Percentiles rank a stretch among this genome's conserved stretches.
phyloP scores from a whole-genome alignment of 2,888 invertebrate genomes.

The Acanthosepion esculentum region DNA sequence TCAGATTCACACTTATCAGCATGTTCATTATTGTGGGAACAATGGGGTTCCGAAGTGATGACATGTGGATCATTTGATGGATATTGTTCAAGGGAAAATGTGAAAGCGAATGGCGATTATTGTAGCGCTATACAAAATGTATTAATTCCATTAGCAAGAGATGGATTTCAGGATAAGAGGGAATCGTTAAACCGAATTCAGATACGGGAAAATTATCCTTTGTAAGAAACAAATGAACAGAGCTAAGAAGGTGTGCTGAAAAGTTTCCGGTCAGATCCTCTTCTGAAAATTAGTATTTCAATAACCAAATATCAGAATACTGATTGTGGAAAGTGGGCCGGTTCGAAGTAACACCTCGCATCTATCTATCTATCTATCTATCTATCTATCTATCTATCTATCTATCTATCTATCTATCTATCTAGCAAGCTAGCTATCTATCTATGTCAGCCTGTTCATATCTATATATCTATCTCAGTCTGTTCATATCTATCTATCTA shows the following conservation, averaged over 20 bases:
- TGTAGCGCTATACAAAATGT: not conserved
- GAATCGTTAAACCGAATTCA: not conserved
- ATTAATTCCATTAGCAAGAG: not conserved
- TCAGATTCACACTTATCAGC: not conserved
- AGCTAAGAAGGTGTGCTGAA: too few relatives aligned
- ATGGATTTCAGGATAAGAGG: not conserved
- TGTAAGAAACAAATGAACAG: too few relatives aligned
- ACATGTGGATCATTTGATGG: not conserved
- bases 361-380: too few relatives aligned
- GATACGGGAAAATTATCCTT: not conserved
- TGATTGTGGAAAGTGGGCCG: too few relatives aligned
- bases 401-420: not conserved
- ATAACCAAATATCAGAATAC: too few relatives aligned
- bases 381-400: not conserved
- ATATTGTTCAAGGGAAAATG: not conserved
- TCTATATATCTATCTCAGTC: not conserved
- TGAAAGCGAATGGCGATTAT: not conserved
- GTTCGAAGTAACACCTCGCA: too few relatives aligned
- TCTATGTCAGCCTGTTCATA: not conserved
- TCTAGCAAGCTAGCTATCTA: too few relatives aligned
- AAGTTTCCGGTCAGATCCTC: not conserved
- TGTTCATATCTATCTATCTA: not conserved
- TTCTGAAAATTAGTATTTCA: not conserved
- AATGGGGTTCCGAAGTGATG: not conserved
- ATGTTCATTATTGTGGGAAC: not conserved